Conservation (phyloP, 2,797 vertebrate genomes). For the Anabas testudineus region DNA sequence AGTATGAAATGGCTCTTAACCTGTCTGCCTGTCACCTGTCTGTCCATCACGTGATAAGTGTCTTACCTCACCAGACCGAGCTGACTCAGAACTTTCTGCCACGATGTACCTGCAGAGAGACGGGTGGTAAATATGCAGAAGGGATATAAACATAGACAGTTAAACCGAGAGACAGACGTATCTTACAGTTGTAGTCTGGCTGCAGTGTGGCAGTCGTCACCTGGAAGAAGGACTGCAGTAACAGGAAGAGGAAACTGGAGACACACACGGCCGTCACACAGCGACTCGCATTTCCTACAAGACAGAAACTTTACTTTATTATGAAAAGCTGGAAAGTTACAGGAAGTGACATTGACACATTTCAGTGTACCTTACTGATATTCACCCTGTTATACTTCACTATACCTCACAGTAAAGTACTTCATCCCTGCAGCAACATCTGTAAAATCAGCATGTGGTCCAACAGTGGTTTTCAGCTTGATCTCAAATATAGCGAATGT, state of each 20-base stretch:
- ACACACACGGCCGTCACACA: constrained; percentile 56
- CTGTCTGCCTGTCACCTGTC: too few species aligned
- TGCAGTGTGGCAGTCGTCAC: constrained; percentile 47
- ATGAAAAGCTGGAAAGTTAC: background rate
- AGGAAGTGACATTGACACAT: background rate
- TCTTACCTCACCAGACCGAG: constrained; percentile 70
- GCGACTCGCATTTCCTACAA: constrained; percentile 45
- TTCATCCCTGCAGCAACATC: too few species aligned
- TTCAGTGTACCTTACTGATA: background rate
- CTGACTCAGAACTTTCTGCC: constrained; percentile 65
- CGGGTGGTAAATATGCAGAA: background rate
- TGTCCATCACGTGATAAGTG: background rate
- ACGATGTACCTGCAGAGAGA: constrained; percentile 54
- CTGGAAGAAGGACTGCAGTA: constrained; percentile 68
- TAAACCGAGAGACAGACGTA: background rate
- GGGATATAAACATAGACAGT: background rate
- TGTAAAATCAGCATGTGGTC: too few species aligned
- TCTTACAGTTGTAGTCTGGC: constrained; percentile 64
- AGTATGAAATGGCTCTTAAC: too few species aligned
- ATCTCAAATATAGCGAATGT: too few species aligned
- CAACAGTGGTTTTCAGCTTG: too few species aligned
- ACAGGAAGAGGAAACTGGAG: constrained; percentile 67
- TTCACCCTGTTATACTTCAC: background rate
- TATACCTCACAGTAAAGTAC: background rate
- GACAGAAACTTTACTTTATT: constrained; percentile 13